Conservation (phyloP, 2,113 vertebrate species). For the western clawed frog (Xenopus tropicalis) region DNA sequence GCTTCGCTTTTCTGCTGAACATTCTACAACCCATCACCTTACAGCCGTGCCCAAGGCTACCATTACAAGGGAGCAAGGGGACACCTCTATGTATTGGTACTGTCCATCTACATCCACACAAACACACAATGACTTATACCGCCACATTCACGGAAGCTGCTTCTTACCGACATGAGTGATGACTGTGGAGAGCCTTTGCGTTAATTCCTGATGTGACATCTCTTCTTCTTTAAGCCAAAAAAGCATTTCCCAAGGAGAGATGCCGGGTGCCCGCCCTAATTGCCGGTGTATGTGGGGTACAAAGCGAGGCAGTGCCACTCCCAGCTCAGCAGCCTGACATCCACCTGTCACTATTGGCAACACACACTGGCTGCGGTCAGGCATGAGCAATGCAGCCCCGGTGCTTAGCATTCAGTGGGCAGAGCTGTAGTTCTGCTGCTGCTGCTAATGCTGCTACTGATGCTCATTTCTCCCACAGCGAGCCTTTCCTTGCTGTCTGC, state of each 20-base stretch:
- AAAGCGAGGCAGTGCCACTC: conserved; percentile 69
- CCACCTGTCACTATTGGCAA: conserved; percentile 42
- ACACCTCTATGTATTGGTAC: too few species aligned
- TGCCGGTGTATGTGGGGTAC: conserved; percentile 59
- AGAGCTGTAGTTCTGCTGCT: conserved; percentile 20
- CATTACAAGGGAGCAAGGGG: too few species aligned
- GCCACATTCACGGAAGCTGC: background rate
- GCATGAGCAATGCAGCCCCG: conserved; percentile 1
- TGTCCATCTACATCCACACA: too few species aligned
- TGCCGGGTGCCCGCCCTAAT: background rate
- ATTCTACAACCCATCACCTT: too few species aligned
- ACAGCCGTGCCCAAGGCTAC: too few species aligned
- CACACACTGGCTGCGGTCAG: conserved; percentile 17
- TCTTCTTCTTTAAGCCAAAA: conserved; percentile 86
- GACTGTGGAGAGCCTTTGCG: conserved; percentile 80
- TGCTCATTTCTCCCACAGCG: conserved; percentile 43
- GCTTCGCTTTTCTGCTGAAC: too few species aligned
- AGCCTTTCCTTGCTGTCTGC: conserved; percentile 38
- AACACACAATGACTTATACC: too few species aligned
- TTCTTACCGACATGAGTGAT: conserved; percentile 90
- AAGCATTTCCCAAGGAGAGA: conserved; percentile 76
- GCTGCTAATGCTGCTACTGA: conserved; percentile 19
- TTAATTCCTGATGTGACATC: conserved; percentile 89
- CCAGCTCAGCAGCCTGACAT: conserved; percentile 55
- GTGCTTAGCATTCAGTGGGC: conserved; percentile 6